phyloP scores from a whole-genome alignment of 2,113 vertebrate species.

The Petaurus breviceps region DNA sequence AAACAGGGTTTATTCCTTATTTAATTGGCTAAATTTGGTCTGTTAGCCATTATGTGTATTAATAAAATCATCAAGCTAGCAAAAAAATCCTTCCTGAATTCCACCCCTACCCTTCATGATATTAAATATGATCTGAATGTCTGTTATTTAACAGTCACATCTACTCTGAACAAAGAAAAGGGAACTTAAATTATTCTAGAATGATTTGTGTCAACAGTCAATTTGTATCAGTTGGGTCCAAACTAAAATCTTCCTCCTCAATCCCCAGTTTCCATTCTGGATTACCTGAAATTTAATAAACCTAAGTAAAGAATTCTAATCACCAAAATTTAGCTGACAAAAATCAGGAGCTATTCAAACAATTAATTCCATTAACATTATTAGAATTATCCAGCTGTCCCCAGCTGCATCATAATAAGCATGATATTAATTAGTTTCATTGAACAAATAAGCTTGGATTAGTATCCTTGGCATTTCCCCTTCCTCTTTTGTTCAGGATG shows the following conservation, averaged over 20 bases:
- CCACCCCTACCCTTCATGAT: not conserved
- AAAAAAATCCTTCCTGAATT: not conserved
- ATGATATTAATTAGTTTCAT: constrained; percentile 16
- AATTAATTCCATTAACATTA: constrained; percentile 1
- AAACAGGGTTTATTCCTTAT: not conserved
- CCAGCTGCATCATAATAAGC: constrained; percentile 24
- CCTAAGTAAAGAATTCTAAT: not conserved
- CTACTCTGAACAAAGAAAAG: not conserved
- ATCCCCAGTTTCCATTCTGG: not conserved
- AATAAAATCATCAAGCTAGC: not conserved
- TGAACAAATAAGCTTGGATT: constrained; percentile 1
- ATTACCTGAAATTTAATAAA: not conserved
- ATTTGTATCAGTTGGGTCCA: not conserved
- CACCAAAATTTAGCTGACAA: not conserved
- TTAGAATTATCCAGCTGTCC: constrained; percentile 7
- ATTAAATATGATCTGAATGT: not conserved
- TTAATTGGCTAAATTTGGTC: not conserved
- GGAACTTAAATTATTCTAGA: not conserved
- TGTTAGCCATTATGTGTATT: not conserved
- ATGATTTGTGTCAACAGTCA: not conserved
- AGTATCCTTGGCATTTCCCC: not conserved
- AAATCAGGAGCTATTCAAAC: not conserved
- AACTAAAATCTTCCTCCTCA: not conserved
- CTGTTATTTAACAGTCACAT: not conserved
- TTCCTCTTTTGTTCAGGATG: not conserved